Base-by-base conservation (phyloP, 1,140 invertebrate species). In the Marisa cornuarietis region DNA sequence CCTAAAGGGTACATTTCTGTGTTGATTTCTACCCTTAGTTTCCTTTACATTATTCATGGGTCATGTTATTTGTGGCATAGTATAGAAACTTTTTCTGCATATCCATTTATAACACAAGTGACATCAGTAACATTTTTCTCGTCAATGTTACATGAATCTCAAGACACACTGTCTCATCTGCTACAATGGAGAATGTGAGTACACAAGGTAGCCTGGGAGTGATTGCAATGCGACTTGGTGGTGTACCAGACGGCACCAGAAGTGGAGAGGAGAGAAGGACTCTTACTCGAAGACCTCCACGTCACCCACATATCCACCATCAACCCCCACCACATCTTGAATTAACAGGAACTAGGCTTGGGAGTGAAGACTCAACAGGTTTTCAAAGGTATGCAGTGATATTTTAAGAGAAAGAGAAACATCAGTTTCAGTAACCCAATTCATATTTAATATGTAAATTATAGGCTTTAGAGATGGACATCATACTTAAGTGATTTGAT, bases 271-370 rank as follows among this genome's bases (percentile, higher is more conserved):
- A 80, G 26, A 58, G 26, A 14, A 58, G 51, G 63, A 24, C 52
- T 6, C 18, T 80, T 61, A 63, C 51, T 72, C 76, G 76, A 22
- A 66, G 76, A 3, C 75, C 71, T 3, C 68, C 71, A 54, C 42
- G 80, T 49, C 26, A 77, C 24, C 71, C 58, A 0, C 42, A 54
- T 22, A 24, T 65, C 1, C 75, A 49, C 16, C 80, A 81, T 61
- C 26, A 69, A 63, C 75, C 80, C 7, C 80, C 80, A 63, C 62
- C 80, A 58, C 71, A 69, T 54, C 42, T 81, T 22, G 68, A 81
- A 42, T 61, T 81, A 52, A 76, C 80, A 52, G 80, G 80, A 72
- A 68, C 73, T 3, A 42, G 72, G 5, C 51, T 81, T 10, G 75
- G 74, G n/a, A 26, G 61, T 18, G 74, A 54, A 14, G 54, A 63